Base-by-base conservation (phyloP, 1,140 invertebrate genomes). In the Diabrotica virgifera region DNA sequence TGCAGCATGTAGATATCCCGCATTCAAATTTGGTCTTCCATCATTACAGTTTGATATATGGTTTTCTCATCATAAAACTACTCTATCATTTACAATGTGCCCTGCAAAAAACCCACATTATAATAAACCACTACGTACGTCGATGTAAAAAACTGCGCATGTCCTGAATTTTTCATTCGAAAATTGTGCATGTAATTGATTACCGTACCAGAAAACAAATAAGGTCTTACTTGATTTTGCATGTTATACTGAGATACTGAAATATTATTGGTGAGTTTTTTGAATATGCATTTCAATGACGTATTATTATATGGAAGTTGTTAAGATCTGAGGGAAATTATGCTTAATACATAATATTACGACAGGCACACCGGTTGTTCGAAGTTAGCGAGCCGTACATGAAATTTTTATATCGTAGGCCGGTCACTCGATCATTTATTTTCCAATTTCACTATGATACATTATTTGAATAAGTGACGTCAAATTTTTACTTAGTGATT, bases 131-230 rank as follows among this genome's bases (percentile, higher is more conserved):
- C 40, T 46, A 46, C n/a, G 40, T 46, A 46, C 40, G 40, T 10
- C 8, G 40, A 46, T 8, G 40, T 46, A 5, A 46, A 24, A 24
- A 46, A 46, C 40, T 46, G 40, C 40, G 40, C 40, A 46, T 46
- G 52, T 66, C 53, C 13, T 66, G 59, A 54, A 66, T 66, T 62
- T 66, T 58, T 56, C 5, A 57, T 14, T 57, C 37, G 7, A 62
- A 66, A 66, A 62, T 59, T 66, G 36, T 59, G 59, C 24, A 52
- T 24, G 40, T 60, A 60, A 60, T 60, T 60, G 59, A 52, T 59
- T 59, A 46, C 24, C n/a, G 24, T 51, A 51, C 40, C n/a, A 52
- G 59, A 60, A 60, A 60, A 60, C 59, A 60, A 60, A 60, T 60
- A 60, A 14, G 59, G 10, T 51, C 24, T n/a, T 52, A 36, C 59